Percentiles rank a stretch among this genome's conserved stretches.
Evolutionary conservation across 2,113 vertebrate genomes (phyloP).

Genomic region (Saguinus midas): DNA sequence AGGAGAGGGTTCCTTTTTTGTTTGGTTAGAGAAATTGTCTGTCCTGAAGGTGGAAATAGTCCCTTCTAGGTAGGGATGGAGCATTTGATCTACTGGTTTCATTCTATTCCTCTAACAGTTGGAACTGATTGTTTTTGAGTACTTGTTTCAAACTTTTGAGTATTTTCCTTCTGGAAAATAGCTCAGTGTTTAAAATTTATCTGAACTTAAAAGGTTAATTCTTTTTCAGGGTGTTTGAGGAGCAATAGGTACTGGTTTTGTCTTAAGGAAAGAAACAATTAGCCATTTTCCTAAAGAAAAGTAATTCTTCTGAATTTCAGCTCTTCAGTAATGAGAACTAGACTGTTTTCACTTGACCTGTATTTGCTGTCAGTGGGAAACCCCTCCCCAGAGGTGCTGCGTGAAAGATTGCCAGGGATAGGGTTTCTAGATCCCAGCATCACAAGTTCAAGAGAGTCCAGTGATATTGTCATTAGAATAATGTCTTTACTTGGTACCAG

Average conservation of each 20-base stretch:
- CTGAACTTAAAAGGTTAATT: slow-evolving; percentile 19
- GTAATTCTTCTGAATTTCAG: slow-evolving; percentile 23
- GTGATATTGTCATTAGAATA: slow-evolving; percentile 6
- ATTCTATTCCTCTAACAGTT: slow-evolving; percentile 47
- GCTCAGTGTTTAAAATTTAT: slow-evolving; percentile 23
- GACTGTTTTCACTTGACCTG: slow-evolving; percentile 54
- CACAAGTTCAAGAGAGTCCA: slow-evolving; percentile 40
- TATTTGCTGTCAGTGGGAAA: slow-evolving; percentile 58
- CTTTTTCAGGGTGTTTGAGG: slow-evolving; percentile 6
- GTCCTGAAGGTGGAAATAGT: slow-evolving; percentile 5
- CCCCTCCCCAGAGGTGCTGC: neutral
- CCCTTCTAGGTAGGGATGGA: neutral
- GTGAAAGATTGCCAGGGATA: slow-evolving; percentile 25
- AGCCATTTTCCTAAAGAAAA: slow-evolving; percentile 56
- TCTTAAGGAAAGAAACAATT: slow-evolving; percentile 36
- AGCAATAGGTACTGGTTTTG: slow-evolving; percentile 44
- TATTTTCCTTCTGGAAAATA: slow-evolving; percentile 33
- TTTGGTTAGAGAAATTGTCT: slow-evolving; percentile 10
- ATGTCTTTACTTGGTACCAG: slow-evolving; percentile 26
- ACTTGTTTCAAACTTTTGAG: slow-evolving; percentile 6
- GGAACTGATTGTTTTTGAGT: slow-evolving; percentile 46
- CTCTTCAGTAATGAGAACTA: slow-evolving; percentile 51
- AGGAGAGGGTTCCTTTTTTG: neutral
- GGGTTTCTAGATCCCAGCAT: slow-evolving; percentile 3
- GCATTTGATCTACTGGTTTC: slow-evolving; percentile 40